Percentiles rank a stretch among this genome's conserved stretches.
Evolutionary conservation across 2,113 vertebrate species (phyloP).

Genomic region (Pomatorhinus ruficollis): DNA sequence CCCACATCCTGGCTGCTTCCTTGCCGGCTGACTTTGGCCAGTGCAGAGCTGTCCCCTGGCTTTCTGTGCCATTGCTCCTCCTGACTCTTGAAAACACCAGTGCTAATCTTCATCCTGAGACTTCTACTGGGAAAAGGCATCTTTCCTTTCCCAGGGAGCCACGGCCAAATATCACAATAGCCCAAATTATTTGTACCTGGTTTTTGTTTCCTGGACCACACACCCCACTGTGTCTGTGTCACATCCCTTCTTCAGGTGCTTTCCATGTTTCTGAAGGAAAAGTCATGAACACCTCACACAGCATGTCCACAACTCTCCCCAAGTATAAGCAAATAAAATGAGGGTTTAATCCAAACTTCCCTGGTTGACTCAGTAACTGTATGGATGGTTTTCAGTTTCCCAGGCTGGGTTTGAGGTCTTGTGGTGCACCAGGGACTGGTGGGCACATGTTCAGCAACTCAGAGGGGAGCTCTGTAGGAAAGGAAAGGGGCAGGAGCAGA

Average conservation of each 20-base stretch:
- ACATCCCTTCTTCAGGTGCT: not conserved
- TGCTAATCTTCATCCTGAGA: not conserved
- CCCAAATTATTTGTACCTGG: not conserved
- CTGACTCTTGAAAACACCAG: not conserved
- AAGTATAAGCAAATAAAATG: not conserved
- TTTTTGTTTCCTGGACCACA: not conserved
- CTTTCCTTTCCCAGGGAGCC: not conserved
- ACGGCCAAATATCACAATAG: not conserved
- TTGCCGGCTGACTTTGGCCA: not conserved
- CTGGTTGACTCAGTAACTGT: not conserved
- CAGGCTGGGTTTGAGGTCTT: not conserved
- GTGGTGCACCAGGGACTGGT: not conserved
- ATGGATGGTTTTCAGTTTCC: not conserved
- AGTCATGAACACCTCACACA: not conserved
- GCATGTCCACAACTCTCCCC: accelerated
- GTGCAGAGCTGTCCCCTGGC: not conserved
- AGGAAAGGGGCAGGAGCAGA: not conserved
- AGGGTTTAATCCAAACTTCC: not conserved
- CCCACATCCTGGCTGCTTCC: not conserved
- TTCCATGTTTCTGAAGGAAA: not conserved
- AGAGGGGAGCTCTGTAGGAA: not conserved
- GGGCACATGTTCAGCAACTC: not conserved
- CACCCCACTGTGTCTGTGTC: accelerated
- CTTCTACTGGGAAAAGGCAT: not conserved
- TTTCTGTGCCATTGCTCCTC: not conserved